phyloP scores from a whole-genome alignment of 1,140 invertebrate species.

The Calephelis nemesis region DNA sequence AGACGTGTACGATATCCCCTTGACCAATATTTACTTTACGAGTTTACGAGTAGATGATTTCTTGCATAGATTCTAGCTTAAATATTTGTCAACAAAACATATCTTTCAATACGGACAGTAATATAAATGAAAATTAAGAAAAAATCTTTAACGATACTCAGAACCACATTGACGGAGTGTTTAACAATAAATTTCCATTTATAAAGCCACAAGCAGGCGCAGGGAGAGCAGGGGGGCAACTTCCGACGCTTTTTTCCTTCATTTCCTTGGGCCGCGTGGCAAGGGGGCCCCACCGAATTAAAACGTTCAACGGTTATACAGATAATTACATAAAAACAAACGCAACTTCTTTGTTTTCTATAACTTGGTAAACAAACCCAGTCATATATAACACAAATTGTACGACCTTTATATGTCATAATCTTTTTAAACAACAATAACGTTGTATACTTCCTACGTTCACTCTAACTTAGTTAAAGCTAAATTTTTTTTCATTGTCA shows the following conservation, averaged over 20 bases:
- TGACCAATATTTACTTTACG: too few relatives aligned
- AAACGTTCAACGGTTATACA: slow-evolving; percentile 60
- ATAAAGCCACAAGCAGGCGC: slow-evolving; percentile 68
- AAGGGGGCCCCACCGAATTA: slow-evolving; percentile 62
- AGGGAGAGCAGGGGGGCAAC: slow-evolving; percentile 42
- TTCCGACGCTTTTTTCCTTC: slow-evolving; percentile 75
- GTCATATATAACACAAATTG: neutral
- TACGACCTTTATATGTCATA: neutral
- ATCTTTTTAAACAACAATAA: neutral
- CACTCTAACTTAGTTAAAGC: too few relatives aligned
- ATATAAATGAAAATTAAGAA: slow-evolving; percentile 49
- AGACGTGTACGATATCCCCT: too few relatives aligned
- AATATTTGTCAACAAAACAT: neutral
- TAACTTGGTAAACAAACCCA: neutral
- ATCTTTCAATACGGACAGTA: slow-evolving; percentile 31
- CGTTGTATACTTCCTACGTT: too few relatives aligned
- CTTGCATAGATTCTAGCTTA: too few relatives aligned
- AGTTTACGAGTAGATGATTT: too few relatives aligned
- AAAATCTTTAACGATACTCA: slow-evolving; percentile 48
- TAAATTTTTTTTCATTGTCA: too few relatives aligned
- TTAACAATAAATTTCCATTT: slow-evolving; percentile 79
- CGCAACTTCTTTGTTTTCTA: slow-evolving; percentile 7
- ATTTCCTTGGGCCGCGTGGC: slow-evolving; percentile 68
- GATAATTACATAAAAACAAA: slow-evolving; percentile 45
- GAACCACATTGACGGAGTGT: slow-evolving; percentile 68